phyloP scores from a whole-genome alignment of 2,113 vertebrate genomes.

The Melanocharis versteri region DNA sequence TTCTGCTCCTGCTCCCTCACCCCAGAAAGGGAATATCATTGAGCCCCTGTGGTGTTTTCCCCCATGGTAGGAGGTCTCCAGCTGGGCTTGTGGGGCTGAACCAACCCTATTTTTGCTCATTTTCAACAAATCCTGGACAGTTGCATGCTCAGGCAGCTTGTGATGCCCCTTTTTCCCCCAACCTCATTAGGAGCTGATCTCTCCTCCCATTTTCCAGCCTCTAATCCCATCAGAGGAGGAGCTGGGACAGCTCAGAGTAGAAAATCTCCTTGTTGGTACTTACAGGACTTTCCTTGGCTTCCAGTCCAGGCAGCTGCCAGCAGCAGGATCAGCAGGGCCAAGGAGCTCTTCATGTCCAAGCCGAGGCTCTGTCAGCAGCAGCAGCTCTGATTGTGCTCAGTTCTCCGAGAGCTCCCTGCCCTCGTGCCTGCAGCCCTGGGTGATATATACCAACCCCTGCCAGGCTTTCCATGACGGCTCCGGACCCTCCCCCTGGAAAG shows the following conservation, averaged over 20 bases:
- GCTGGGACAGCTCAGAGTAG: rapidly evolving
- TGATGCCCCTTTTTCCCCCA: background rate
- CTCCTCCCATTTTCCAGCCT: rapidly evolving
- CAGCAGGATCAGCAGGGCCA: background rate
- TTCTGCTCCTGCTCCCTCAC: background rate
- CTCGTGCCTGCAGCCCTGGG: background rate
- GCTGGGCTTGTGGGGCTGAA: rapidly evolving
- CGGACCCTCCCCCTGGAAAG: background rate
- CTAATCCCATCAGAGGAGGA: background rate
- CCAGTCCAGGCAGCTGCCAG: background rate
- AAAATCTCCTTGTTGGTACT: background rate
- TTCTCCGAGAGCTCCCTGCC: background rate
- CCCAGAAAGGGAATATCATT: background rate
- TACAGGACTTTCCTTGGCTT: background rate
- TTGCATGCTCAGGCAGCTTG: rapidly evolving
- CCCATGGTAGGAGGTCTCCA: background rate
- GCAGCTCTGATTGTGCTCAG: background rate
- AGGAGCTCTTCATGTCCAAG: background rate
- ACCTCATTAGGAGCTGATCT: background rate
- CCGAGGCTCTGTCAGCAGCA: rapidly evolving
- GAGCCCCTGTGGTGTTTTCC: background rate
- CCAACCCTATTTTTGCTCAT: background rate
- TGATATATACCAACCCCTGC: background rate
- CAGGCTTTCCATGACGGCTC: slow-evolving; percentile 1
- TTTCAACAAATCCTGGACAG: background rate